Percentiles rank a stretch among this genome's conserved stretches.
phyloP scores from a whole-genome alignment of 1,140 invertebrate genomes.

The Drosophila gunungcola region DNA sequence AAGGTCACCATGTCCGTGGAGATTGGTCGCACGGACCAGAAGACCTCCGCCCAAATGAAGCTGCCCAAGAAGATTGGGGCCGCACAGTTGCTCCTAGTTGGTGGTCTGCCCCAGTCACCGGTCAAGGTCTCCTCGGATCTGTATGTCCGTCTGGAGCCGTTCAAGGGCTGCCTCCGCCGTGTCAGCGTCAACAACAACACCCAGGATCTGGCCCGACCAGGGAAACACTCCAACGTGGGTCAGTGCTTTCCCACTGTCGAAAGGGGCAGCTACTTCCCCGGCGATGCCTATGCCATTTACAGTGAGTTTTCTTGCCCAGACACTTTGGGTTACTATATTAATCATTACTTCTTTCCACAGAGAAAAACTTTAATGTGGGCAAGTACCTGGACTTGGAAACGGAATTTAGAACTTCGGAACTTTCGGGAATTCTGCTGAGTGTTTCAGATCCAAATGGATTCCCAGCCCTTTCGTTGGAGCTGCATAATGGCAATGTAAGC shows the following conservation, averaged over 20 bases:
- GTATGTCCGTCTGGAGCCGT: conserved; percentile 89
- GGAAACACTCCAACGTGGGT: conserved; percentile 89
- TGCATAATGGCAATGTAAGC: conserved; percentile 90
- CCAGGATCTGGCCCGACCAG: conserved; percentile 91
- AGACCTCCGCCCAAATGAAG: conserved; percentile 86
- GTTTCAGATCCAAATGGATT: conserved; percentile 88
- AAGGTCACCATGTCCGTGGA: conserved; percentile 90
- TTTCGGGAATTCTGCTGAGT: conserved; percentile 92
- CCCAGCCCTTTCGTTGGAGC: conserved; percentile 90
- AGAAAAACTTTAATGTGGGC: conserved; percentile 89
- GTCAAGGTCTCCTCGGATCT: conserved; percentile 81
- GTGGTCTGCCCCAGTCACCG: conserved; percentile 89
- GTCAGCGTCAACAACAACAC: conserved; percentile 90
- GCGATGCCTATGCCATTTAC: conserved; percentile 92
- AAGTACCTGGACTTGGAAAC: conserved; percentile 90
- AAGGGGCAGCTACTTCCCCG: conserved; percentile 93
- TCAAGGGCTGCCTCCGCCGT: conserved; percentile 93
- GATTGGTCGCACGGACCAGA: conserved; percentile 87
- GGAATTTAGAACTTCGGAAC: conserved; percentile 93
- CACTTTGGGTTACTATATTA: background rate
- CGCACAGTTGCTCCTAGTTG: conserved; percentile 91
- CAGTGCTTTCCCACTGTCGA: conserved; percentile 95
- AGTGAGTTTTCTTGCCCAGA: conserved; percentile 86
- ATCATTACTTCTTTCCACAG: conserved; percentile 83
- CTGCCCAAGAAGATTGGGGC: conserved; percentile 89